Conservation (phyloP, 2,113 vertebrate species). For the Etheostoma cragini region DNA sequence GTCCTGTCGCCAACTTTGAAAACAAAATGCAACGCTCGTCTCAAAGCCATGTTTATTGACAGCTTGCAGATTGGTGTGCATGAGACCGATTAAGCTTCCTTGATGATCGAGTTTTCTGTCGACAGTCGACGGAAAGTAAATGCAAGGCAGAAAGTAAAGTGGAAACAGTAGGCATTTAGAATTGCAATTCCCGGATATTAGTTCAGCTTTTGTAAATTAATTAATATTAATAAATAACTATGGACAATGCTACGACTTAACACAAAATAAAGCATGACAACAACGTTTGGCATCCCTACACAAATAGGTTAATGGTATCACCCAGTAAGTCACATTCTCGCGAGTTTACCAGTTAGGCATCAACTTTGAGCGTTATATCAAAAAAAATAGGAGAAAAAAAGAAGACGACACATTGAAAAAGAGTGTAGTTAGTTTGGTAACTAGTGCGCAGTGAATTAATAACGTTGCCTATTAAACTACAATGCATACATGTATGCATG, state of each 20-base stretch:
- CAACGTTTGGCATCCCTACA: background rate
- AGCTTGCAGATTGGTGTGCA: background rate
- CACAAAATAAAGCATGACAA: background rate
- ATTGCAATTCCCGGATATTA: background rate
- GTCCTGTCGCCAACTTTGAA: conserved; percentile 93
- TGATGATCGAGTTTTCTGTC: conserved; percentile 60
- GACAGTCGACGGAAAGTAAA: conserved; percentile 36
- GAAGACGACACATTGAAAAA: fast-evolving
- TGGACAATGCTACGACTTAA: fast-evolving
- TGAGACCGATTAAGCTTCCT: conserved; percentile 50
- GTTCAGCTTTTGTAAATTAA: fast-evolving
- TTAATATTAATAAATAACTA: background rate
- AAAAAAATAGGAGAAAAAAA: background rate
- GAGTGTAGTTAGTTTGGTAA: fast-evolving
- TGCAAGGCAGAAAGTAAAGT: background rate
- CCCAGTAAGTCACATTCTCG: background rate
- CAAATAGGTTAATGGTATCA: conserved; percentile 35
- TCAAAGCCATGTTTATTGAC: conserved; percentile 70
- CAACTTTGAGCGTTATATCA: background rate
- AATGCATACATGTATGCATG: background rate
- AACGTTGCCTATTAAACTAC: background rate
- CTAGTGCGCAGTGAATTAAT: background rate
- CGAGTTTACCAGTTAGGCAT: conserved; percentile 2
- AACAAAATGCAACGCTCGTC: conserved; percentile 92
- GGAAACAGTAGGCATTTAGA: background rate